Conservation (phyloP, 2,113 vertebrate species). For the Catagonus wagneri region DNA sequence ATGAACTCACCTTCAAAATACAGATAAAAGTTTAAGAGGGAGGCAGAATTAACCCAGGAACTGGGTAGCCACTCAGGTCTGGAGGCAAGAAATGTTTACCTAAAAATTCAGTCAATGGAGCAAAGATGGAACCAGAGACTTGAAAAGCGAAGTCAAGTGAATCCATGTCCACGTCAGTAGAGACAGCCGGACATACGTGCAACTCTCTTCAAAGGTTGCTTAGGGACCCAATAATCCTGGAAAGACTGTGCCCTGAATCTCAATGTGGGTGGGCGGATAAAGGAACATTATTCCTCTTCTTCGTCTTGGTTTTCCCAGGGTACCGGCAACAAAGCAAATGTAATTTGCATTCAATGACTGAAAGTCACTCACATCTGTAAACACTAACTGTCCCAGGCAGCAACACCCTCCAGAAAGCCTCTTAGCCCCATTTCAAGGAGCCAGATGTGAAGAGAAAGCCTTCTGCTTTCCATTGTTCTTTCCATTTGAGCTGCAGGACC, state of each 20-base stretch:
- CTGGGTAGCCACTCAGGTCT: neutral
- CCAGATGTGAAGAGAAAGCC: slow-evolving; percentile 77
- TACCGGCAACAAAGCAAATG: slow-evolving; percentile 41
- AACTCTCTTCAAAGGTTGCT: slow-evolving; percentile 79
- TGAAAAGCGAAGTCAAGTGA: slow-evolving; percentile 59
- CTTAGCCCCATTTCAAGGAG: slow-evolving; percentile 56
- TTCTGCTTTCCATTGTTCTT: slow-evolving; percentile 59
- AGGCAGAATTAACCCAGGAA: slow-evolving; percentile 40
- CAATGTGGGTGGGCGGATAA: slow-evolving; percentile 78
- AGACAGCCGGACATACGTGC: slow-evolving; percentile 63
- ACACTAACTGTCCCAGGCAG: slow-evolving; percentile 68
- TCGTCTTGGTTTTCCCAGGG: slow-evolving; percentile 77
- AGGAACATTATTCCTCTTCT: slow-evolving; percentile 67
- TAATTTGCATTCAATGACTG: slow-evolving; percentile 78
- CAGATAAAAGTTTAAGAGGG: slow-evolving; percentile 54
- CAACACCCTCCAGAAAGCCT: slow-evolving; percentile 66
- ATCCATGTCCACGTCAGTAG: neutral
- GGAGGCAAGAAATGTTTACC: slow-evolving; percentile 30
- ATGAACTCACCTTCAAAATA: slow-evolving; percentile 17
- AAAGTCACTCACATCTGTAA: slow-evolving; percentile 75
- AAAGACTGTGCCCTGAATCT: slow-evolving; percentile 71
- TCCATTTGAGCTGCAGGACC: slow-evolving; percentile 56
- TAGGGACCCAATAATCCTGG: slow-evolving; percentile 75
- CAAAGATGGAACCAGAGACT: slow-evolving; percentile 55
- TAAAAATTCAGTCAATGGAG: slow-evolving; percentile 11